Percentiles rank a stretch among this genome's conserved stretches.
These are phyloP conservation scores for Agrochola circellaris DNA, from an alignment of 2,888 invertebrate genomes.

Conservation along the genomic window DNA sequence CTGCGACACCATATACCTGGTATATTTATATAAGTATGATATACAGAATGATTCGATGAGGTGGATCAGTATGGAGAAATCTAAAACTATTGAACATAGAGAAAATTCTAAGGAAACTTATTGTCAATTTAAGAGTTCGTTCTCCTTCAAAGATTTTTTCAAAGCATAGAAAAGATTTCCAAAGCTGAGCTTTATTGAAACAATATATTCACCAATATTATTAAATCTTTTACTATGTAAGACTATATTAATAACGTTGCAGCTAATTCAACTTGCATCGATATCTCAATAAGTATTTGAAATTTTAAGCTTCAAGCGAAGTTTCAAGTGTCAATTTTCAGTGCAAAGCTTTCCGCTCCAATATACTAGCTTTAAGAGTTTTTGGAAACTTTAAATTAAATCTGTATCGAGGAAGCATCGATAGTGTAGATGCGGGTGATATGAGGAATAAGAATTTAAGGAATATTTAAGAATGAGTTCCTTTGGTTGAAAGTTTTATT, in stretches of 20 bases:
- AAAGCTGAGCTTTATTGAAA: neutral
- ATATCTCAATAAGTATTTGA: constrained; percentile 29
- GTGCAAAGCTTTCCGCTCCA: constrained; percentile 25
- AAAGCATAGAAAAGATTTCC: neutral
- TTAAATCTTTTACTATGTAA: neutral
- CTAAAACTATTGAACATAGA: too few relatives aligned
- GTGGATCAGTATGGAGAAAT: neutral
- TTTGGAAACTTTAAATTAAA: constrained; percentile 54
- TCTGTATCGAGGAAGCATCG: constrained; percentile 35
- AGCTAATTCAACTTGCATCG: constrained; percentile 21
- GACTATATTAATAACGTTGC: neutral
- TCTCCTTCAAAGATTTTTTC: neutral
- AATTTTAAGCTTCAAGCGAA: constrained; percentile 41
- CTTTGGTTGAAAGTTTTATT: neutral
- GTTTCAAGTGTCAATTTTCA: constrained; percentile 56
- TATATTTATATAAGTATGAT: too few relatives aligned
- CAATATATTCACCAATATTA: neutral
- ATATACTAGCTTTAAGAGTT: constrained; percentile 35
- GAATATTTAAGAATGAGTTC: neutral
- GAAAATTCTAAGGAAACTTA: too few relatives aligned
- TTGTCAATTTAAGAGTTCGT: neutral
- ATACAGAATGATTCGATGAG: neutral
- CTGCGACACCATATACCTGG: too few relatives aligned
- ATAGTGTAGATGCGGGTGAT: constrained; percentile 6
- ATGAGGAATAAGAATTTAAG: neutral